Base-by-base conservation (phyloP, 2,113 vertebrate genomes). In the Mystacornis crossleyi region DNA sequence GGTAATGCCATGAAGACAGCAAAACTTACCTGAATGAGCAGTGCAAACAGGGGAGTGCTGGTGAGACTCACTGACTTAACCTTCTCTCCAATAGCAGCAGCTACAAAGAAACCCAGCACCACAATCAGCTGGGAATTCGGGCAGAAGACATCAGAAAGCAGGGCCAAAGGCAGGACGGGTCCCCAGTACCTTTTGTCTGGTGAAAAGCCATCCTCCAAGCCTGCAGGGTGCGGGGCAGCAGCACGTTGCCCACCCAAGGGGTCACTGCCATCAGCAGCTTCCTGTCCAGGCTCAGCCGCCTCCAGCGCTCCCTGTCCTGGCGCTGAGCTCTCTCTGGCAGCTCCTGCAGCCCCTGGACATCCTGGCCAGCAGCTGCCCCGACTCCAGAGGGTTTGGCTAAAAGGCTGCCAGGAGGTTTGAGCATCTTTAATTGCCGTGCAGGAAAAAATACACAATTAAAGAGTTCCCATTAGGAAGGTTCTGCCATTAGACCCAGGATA, bases 201-300 rank as follows among this genome's bases (percentile, higher is more conserved):
- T 12, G 50, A 12, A 54, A 45, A 5, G 81, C 29, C 15, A 90
- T 81, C 67, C 18, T 93, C 16, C 38, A 85, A 24, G 84, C 10
- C 3, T 53, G 3, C 47, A 64, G 4, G 85, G 81, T 54, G 54
- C 80, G 45, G 4, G 96, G 97, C 55, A 99, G 81, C 18, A 98
- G 66, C 31, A 98, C 73, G 1, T 99, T 98, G 2, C 99, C 99
- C 69, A 99, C 95, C 99, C 99, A 99, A 0, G 99, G 98, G 1
- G 95, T 96, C 55, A 99, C 92, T 0, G 99, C 99, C 45, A 97
- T 65, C 48, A 98, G 96, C 10, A 99, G 98, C 51, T 91, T 91
- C 34, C 95, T 97, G 42, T 95, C 83, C 8, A 99, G 60, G 14
- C 51, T 93, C 36, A 87, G 51, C 14, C 25, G 94, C 34, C 53